phyloP scores from a whole-genome alignment of 2,797 vertebrate genomes.

The Todus mexicanus region DNA sequence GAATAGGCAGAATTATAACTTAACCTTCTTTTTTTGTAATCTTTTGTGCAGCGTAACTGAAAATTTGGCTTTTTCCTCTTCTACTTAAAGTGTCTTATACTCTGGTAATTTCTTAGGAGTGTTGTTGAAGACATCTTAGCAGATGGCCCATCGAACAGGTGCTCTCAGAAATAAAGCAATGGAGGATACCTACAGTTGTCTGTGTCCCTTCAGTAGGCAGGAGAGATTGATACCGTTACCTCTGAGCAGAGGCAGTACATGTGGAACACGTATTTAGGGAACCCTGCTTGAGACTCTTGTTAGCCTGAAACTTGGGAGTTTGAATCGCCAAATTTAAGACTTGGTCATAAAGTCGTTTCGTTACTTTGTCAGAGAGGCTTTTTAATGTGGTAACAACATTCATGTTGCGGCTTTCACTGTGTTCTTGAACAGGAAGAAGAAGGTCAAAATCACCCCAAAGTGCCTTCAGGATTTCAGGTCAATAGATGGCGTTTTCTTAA shows the following conservation, averaged over 20 bases:
- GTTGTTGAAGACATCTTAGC: background rate
- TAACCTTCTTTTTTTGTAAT: background rate
- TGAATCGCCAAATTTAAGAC: background rate
- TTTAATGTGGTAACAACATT: background rate
- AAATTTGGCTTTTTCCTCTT: background rate
- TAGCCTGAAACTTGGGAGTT: background rate
- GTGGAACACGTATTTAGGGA: background rate
- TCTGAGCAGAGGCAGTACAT: background rate
- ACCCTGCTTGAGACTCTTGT: background rate
- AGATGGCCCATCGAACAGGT: background rate
- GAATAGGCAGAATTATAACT: background rate
- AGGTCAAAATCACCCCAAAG: background rate
- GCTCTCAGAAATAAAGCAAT: background rate
- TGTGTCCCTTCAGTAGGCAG: background rate
- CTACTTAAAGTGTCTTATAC: background rate
- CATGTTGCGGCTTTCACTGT: background rate
- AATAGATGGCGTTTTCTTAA: background rate
- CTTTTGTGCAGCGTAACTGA: background rate
- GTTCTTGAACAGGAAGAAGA: background rate
- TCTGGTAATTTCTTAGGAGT: background rate
- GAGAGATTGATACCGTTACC: background rate
- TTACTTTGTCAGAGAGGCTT: background rate
- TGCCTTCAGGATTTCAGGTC: slow-evolving; percentile 5
- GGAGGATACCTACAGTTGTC: background rate
- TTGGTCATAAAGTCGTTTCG: background rate